phyloP scores from a whole-genome alignment of 1,140 invertebrate genomes.

The Polyergus mexicanus region DNA sequence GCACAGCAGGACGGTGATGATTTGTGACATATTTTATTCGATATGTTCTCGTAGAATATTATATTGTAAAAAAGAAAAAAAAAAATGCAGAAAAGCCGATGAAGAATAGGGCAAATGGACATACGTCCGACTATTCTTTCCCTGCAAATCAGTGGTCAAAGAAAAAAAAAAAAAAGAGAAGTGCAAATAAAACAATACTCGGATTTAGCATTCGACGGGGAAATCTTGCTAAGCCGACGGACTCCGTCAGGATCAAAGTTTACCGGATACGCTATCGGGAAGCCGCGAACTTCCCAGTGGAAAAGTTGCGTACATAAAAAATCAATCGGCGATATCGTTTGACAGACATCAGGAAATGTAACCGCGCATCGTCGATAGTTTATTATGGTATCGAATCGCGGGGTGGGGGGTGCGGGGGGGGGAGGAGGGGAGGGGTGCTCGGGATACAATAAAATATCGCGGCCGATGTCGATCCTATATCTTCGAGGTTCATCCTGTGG shows the following conservation, averaged over 20 bases:
- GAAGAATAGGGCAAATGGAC: not conserved
- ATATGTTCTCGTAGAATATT: not conserved
- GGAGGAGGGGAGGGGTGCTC: slow-evolving; percentile 25
- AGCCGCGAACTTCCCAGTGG: slow-evolving; percentile 39
- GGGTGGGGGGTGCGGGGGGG: slow-evolving; percentile 16
- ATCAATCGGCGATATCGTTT: slow-evolving; percentile 63
- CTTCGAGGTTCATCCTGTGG: slow-evolving; percentile 65
- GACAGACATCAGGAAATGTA: slow-evolving; percentile 51
- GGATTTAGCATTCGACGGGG: slow-evolving; percentile 27
- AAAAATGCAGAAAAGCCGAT: not conserved
- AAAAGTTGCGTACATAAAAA: slow-evolving; percentile 60
- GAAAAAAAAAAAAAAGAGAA: slow-evolving; percentile 7
- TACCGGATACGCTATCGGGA: slow-evolving; percentile 29
- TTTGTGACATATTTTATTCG: not conserved
- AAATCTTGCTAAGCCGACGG: slow-evolving; percentile 40
- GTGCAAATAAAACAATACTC: slow-evolving; percentile 1
- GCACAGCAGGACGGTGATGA: not conserved
- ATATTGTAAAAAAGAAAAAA: not conserved
- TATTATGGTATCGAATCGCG: slow-evolving; percentile 51
- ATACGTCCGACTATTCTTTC: slow-evolving; percentile 26
- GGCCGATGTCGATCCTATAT: slow-evolving; percentile 68
- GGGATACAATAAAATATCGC: slow-evolving; percentile 65
- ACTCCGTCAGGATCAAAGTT: slow-evolving; percentile 35
- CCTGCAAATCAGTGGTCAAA: slow-evolving; percentile 29
- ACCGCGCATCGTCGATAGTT: slow-evolving; percentile 39